Base-by-base conservation (phyloP, 2,888 invertebrate genomes). In the Ochropleura plecta region DNA sequence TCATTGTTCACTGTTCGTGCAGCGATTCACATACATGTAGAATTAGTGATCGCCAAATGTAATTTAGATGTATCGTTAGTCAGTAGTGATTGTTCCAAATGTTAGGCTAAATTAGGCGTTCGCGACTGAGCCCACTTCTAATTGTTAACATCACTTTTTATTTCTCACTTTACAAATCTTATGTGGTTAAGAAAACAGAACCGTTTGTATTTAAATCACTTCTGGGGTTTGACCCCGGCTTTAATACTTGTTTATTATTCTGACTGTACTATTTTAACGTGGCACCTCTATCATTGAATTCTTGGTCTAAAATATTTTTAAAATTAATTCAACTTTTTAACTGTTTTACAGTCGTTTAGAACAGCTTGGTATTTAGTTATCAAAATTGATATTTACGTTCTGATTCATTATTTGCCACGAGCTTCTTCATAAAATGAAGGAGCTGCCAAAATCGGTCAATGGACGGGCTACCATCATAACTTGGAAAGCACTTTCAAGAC, bases 1-100 rank as follows among this genome's bases (percentile, higher is more conserved):
- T 81, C 86, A 82, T 87, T 84, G 86, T 86, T 88, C 89, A 84
- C 91, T 88, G 86, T 88, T 88, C 88, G 89, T 91, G 90, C 92
- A 91, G 94, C 92, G 93, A 91, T 91, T 92, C 93, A 92, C 94
- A 87, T 92, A 91, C 91, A 89, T 90, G 92, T 95, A 95, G 95
- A 93, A 90, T 93, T 95, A 96, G 95, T 93, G 93, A 94, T 95
- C 96, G 96, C 96, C 96, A 96, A 96, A 96, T 95, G 94, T 95
- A 95, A 93, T 91, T 94, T 95, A 95, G 95, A 94, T 94, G 94
- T 95, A 96, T 94, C 93, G 92, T 95, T 96, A 96, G 96, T 93
- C 91, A 93, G 95, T 96, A 96, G 96, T 94, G 93, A 95, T 93
- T 94, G 95, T 96, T 96, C 96, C 96, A 96, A 96, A 96, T 96